Base-by-base conservation (phyloP, 1,140 invertebrate genomes). In the Drosophila nikananu region DNA sequence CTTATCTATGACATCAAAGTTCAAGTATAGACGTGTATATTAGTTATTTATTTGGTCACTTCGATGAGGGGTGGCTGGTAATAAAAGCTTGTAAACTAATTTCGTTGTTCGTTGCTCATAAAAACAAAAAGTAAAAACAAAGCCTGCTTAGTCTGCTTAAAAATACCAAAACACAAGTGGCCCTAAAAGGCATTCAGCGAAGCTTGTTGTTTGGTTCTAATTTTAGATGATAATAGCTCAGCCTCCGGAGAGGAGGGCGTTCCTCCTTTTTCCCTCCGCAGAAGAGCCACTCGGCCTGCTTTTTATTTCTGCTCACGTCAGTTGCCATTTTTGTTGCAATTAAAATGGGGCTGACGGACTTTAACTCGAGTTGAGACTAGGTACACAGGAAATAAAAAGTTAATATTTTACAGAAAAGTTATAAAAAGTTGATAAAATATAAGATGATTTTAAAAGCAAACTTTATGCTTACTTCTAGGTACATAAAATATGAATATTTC, bases 1-100 rank as follows among this genome's bases (percentile, higher is more conserved):
- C 83, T 87, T 84, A 89, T 89, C 84, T 61, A 41, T 51, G 32
- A 44, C 71, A 80, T 74, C 84, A 89, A 83, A 89, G 84, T 86
- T 89, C 83, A 86, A 83, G 76, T 66, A 63, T 71, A 51, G n/a
- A 5, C 41, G 57, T 21, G 25, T 59, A 62, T 57, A 70, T 59
- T 73, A 52, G 54, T 52, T 73, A 73, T 73, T 73, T 61, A 44
- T 73, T 73, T 52, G 55, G 46, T 52, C 32, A 52, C 23, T 73
- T 71, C 67, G 30, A 67, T 30, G 49, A 37, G 66, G 48, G 25
- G 21, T 10, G 48, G 27, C 62, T 8, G 52, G 51, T 55, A 55
- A 71, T 71, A 71, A 71, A 71, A 23, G 67, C 67, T 68, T 71
- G 67, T 71, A 71, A 71, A 71, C 63, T 68, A 68, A 71, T 54